Percentiles rank a stretch among this genome's conserved stretches.
These are phyloP conservation scores for Papilio machaon DNA, from an alignment of 1,140 invertebrate species.

Conservation along the genomic window DNA sequence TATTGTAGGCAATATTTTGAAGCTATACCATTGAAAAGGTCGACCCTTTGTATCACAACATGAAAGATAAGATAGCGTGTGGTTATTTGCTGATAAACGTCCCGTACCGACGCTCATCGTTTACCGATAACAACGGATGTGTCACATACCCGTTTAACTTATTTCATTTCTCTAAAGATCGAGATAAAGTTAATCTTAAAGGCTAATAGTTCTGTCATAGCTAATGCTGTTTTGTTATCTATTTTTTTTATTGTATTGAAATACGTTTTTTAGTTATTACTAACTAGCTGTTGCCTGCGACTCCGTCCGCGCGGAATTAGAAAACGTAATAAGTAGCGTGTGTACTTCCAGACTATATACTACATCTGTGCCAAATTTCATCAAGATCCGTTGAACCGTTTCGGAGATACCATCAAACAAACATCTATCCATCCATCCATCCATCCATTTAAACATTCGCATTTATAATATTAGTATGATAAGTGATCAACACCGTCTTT, in stretches of 20 bases:
- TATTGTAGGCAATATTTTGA: slow-evolving; percentile 14
- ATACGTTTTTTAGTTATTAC: too few relatives aligned
- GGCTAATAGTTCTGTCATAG: neutral
- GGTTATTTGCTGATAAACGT: slow-evolving; percentile 28
- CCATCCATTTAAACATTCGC: neutral
- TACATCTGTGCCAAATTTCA: too few relatives aligned
- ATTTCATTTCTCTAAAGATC: slow-evolving; percentile 23
- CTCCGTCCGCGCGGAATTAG: too few relatives aligned
- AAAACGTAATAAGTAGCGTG: too few relatives aligned
- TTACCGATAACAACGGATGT: slow-evolving; percentile 28
- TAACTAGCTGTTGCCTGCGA: too few relatives aligned
- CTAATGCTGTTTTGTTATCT: slow-evolving; percentile 32
- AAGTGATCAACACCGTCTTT: too few relatives aligned
- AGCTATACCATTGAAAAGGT: slow-evolving; percentile 34
- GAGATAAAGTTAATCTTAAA: slow-evolving; percentile 27
- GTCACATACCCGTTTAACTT: slow-evolving; percentile 28
- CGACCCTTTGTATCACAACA: slow-evolving; percentile 38
- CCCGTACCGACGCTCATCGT: slow-evolving; percentile 34
- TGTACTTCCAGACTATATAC: too few relatives aligned
- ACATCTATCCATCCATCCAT: too few relatives aligned
- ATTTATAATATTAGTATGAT: neutral
- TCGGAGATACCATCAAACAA: too few relatives aligned
- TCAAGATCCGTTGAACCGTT: neutral
- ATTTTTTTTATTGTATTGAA: slow-evolving; percentile 18
- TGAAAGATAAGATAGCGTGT: slow-evolving; percentile 32